Conservation (phyloP, 37 sponge, comb jelly and placozoan genomes). For the Geodia barretti region DNA sequence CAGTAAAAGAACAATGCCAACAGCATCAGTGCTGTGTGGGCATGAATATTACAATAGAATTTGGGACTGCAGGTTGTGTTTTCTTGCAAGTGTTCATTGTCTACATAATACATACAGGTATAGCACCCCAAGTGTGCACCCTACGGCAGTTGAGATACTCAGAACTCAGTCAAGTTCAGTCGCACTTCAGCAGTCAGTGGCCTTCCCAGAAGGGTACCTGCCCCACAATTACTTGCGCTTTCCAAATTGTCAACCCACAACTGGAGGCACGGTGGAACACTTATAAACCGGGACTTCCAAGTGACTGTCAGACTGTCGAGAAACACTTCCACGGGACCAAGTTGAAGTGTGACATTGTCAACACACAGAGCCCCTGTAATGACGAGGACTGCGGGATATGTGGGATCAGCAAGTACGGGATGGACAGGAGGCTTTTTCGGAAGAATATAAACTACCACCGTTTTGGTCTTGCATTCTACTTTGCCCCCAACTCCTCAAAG, state of each 20-base stretch:
- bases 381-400: slow-evolving; percentile 68
- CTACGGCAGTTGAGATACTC: too few relatives aligned
- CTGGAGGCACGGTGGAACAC: slow-evolving; percentile 15
- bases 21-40: too few relatives aligned
- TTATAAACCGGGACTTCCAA: slow-evolving; percentile 10
- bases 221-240: slow-evolving; percentile 25
- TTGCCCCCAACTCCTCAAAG: slow-evolving; percentile 81
- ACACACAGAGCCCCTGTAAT: slow-evolving; percentile 33
- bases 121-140: too few relatives aligned
- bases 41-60: too few relatives aligned
- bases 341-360: slow-evolving; percentile 62
- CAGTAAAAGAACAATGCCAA: too few relatives aligned
- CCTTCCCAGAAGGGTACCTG: slow-evolving; percentile 25
- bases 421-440: slow-evolving; percentile 37
- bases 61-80: too few relatives aligned
- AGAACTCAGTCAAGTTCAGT: slow-evolving; percentile 1
- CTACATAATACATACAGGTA: too few relatives aligned
- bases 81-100: too few relatives aligned
- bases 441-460: slow-evolving; percentile 60
- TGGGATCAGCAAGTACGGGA: slow-evolving; percentile 59
- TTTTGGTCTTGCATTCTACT: slow-evolving; percentile 80
- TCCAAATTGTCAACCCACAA: background rate
- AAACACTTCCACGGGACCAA: slow-evolving; percentile 76
- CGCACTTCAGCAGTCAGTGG: slow-evolving; percentile 32
- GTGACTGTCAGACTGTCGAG: slow-evolving; percentile 26